These are phyloP conservation scores for Callipepla squamata DNA, from an alignment of 2,113 vertebrate species.

Conservation along the genomic window DNA sequence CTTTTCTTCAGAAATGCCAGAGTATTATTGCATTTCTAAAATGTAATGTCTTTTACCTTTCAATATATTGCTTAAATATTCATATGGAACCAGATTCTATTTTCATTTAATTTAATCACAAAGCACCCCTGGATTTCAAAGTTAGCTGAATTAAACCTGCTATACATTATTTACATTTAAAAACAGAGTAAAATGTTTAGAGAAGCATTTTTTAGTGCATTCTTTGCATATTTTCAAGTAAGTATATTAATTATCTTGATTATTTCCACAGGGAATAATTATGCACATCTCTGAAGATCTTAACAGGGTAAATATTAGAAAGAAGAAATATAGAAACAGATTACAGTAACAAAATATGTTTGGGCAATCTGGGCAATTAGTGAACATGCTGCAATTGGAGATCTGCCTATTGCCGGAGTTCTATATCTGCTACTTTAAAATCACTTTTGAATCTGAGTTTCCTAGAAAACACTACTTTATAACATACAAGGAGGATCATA, in stretches of 20 bases:
- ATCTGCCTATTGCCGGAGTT: slow-evolving; percentile 15
- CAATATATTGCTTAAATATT: not conserved
- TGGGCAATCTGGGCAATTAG: slow-evolving; percentile 45
- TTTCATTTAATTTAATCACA: not conserved
- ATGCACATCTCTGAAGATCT: slow-evolving; percentile 28
- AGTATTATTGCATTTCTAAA: not conserved
- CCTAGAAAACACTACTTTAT: slow-evolving; percentile 14
- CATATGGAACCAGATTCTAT: not conserved
- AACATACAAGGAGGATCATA: not conserved
- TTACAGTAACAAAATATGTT: slow-evolving; percentile 51
- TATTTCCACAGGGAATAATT: slow-evolving; percentile 62
- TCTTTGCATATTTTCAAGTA: slow-evolving; percentile 20
- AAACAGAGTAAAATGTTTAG: not conserved
- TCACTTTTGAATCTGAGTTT: slow-evolving; percentile 12
- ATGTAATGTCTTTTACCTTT: not conserved
- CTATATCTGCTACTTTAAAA: slow-evolving; percentile 40
- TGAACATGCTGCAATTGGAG: not conserved
- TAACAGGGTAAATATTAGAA: slow-evolving; percentile 50
- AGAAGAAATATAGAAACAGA: slow-evolving; percentile 46
- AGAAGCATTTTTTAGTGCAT: not conserved
- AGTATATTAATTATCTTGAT: slow-evolving; percentile 28
- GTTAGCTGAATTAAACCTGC: not conserved
- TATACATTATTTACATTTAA: not conserved
- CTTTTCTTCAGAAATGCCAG: not conserved
- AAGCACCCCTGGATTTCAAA: not conserved